Percentiles rank a stretch among this genome's conserved stretches.
phyloP scores from a whole-genome alignment of 2,888 invertebrate species.

The Calephelis perditalis region DNA sequence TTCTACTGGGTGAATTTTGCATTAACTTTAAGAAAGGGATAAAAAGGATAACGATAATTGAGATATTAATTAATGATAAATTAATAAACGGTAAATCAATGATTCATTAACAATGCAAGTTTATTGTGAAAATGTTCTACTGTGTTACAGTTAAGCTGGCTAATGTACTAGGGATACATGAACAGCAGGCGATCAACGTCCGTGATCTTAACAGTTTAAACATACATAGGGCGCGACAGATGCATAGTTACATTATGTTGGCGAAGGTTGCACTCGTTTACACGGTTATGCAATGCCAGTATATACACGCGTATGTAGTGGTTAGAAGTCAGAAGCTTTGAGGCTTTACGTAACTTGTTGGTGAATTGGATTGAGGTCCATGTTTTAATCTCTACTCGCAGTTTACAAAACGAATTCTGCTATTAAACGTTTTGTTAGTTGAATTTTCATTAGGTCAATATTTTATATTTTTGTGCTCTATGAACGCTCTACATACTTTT shows the following conservation, averaged over 20 bases:
- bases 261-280: constrained; percentile 62
- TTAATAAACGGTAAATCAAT: constrained; percentile 9
- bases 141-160: constrained; percentile 17
- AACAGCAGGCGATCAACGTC: constrained; percentile 38
- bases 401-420: constrained; percentile 43
- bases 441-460: constrained; percentile 22
- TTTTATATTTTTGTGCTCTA: constrained; percentile 19
- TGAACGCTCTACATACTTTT: constrained; percentile 4
- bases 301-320: constrained; percentile 36
- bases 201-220: constrained; percentile 57
- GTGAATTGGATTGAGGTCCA: constrained; percentile 56
- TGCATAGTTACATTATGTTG: constrained; percentile 56
- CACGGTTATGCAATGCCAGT: constrained; percentile 44
- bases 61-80: not conserved
- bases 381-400: constrained; percentile 44
- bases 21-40: not conserved
- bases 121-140: not conserved
- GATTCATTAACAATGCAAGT: not conserved
- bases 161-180: constrained; percentile 54
- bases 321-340: constrained; percentile 56
- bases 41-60: constrained; percentile 1
- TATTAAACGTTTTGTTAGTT: constrained; percentile 25
- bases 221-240: constrained; percentile 39
- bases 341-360: constrained; percentile 67
- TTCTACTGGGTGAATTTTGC: constrained; percentile 12